Percentiles rank a stretch among this genome's conserved stretches.
phyloP scores from a whole-genome alignment of 2,113 vertebrate species.

The Pseudopipra pipra region DNA sequence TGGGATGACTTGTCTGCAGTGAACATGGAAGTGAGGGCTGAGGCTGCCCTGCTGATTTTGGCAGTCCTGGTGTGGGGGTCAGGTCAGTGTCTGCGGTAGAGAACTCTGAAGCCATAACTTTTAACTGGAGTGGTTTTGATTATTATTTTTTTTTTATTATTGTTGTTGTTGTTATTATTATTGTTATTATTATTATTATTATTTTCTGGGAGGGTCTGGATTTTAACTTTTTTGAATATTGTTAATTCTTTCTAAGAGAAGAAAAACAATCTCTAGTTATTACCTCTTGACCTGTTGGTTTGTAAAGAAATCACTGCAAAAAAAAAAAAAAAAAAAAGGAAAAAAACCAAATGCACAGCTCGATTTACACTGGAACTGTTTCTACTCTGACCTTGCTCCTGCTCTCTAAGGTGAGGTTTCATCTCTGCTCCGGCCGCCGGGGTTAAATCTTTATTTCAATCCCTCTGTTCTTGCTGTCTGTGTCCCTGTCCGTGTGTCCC shows the following conservation, averaged over 20 bases:
- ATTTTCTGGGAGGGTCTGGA: conserved; percentile 69
- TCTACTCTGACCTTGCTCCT: conserved; percentile 70
- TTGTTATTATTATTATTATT: not conserved
- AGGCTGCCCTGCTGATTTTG: not conserved
- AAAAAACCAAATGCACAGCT: conserved; percentile 67
- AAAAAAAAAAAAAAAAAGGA: not conserved
- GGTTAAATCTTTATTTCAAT: not conserved
- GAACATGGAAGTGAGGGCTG: not conserved
- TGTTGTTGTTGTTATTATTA: not conserved
- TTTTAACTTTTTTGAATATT: conserved; percentile 78
- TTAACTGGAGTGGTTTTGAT: conserved; percentile 77
- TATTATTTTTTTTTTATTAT: not conserved
- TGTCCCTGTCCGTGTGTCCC: not conserved
- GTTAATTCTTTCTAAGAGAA: conserved; percentile 77
- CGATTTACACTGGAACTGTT: conserved; percentile 81
- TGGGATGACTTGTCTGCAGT: not conserved
- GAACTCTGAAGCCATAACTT: conserved; percentile 82
- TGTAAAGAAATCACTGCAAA: conserved; percentile 79
- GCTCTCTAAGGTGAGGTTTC: conserved; percentile 45
- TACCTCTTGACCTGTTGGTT: conserved; percentile 79
- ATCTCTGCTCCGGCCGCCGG: conserved; percentile 20
- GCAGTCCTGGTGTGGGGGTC: conserved; percentile 7
- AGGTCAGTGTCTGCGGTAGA: conserved; percentile 47
- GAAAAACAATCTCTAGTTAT: conserved; percentile 72
- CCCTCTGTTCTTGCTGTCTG: conserved; percentile 45